Conservation (phyloP, 1,140 invertebrate species). For the Drosophila quadrilineata region DNA sequence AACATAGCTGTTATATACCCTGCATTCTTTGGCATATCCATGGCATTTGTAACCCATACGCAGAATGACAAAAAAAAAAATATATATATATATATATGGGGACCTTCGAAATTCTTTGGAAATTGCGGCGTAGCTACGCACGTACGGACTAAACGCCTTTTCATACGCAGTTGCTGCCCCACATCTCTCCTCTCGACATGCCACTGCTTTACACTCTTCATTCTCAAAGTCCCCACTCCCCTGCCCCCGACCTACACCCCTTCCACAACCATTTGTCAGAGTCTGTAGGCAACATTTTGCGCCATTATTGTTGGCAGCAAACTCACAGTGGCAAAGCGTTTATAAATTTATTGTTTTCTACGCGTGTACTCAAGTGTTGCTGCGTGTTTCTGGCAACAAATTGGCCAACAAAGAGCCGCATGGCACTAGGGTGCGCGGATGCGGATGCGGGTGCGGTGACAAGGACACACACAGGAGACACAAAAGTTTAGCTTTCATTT, state of each 20-base stretch:
- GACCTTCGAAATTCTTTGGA: conserved; percentile 52
- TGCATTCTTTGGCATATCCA: neutral
- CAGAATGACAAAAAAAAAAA: conserved; percentile 27
- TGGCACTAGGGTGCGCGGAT: neutral
- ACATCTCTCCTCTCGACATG: neutral
- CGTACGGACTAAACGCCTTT: conserved; percentile 42
- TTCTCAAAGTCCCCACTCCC: too few species aligned
- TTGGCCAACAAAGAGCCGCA: conserved; percentile 59
- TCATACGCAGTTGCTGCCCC: neutral
- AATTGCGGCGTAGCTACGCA: conserved; percentile 55
- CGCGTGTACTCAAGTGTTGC: conserved; percentile 78
- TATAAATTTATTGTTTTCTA: conserved; percentile 79
- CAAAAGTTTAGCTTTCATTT: conserved; percentile 34
- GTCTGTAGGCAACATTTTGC: conserved; percentile 54
- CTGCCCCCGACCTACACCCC: neutral
- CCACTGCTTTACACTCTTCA: too few species aligned
- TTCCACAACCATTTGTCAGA: conserved; percentile 43
- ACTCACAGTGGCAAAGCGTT: conserved; percentile 48
- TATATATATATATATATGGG: too few species aligned
- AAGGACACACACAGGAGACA: too few species aligned
- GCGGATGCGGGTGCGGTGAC: neutral
- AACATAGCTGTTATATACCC: neutral
- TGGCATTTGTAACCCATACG: conserved; percentile 40
- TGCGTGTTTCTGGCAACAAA: conserved; percentile 79
- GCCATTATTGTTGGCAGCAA: conserved; percentile 72